Evolutionary conservation across 2,113 vertebrate genomes (phyloP).

Genomic region (Nettapus auritus): DNA sequence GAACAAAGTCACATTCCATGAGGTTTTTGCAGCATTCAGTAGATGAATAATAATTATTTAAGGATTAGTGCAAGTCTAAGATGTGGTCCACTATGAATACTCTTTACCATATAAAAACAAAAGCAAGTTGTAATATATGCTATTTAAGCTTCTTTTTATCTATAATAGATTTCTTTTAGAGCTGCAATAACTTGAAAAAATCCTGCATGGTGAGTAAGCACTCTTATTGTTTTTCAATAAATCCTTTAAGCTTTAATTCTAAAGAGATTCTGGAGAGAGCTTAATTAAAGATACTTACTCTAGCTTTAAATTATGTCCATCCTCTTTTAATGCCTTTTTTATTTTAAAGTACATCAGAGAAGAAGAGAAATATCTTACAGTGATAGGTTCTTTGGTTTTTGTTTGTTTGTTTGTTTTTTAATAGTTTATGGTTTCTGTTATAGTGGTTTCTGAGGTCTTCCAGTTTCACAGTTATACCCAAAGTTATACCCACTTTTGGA

Average conservation of each 20-base stretch:
- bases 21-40: slow-evolving; percentile 72
- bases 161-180: slow-evolving; percentile 79
- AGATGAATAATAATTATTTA: slow-evolving; percentile 82
- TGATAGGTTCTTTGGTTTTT: neutral
- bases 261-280: slow-evolving; percentile 42
- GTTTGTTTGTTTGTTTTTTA: neutral
- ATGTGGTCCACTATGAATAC: slow-evolving; percentile 80
- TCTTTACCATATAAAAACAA: slow-evolving; percentile 77
- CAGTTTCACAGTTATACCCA: fast-evolving
- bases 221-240: slow-evolving; percentile 73
- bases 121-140: slow-evolving; percentile 75
- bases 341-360: neutral
- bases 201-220: slow-evolving; percentile 61
- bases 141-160: slow-evolving; percentile 80
- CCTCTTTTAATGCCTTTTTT: neutral
- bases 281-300: slow-evolving; percentile 69
- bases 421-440: neutral
- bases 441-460: neutral
- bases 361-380: neutral
- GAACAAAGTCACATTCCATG: slow-evolving; percentile 78
- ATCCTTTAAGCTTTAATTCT: slow-evolving; percentile 54
- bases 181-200: slow-evolving; percentile 66
- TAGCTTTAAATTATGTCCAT: slow-evolving; percentile 48
- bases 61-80: slow-evolving; percentile 79
- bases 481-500: neutral